Conservation (phyloP, 2,113 vertebrate species). For the Empidonax traillii region DNA sequence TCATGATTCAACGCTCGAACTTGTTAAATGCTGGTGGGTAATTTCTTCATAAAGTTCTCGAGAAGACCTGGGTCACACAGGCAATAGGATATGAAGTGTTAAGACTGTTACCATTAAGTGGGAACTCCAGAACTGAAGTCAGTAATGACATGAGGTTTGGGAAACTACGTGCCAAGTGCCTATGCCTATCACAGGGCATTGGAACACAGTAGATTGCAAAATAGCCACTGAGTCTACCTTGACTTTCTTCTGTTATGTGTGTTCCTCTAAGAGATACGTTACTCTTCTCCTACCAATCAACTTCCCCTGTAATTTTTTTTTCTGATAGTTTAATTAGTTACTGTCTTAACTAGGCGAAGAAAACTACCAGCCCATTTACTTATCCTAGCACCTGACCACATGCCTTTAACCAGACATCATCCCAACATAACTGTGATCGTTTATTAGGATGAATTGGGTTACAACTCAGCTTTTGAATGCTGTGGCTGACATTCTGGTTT, state of each 20-base stretch:
- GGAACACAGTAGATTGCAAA: slow-evolving; percentile 8
- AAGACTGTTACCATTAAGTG: neutral
- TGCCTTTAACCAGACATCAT: neutral
- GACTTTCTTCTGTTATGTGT: neutral
- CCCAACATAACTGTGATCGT: neutral
- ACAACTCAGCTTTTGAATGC: neutral
- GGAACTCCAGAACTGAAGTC: neutral
- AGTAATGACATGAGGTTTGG: neutral
- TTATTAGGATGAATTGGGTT: neutral
- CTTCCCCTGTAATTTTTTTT: neutral
- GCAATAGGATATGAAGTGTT: neutral
- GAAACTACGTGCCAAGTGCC: neutral
- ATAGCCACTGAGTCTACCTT: neutral
- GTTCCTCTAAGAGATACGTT: neutral
- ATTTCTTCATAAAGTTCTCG: neutral
- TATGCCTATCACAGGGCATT: neutral
- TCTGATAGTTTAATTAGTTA: neutral
- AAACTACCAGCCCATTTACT: neutral
- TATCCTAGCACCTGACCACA: neutral
- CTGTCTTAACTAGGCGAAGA: neutral
- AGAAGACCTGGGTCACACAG: neutral
- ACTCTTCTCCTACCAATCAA: neutral
- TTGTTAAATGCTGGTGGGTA: neutral
- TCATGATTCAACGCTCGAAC: neutral
- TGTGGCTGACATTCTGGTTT: neutral